Percentiles rank a stretch among this genome's conserved stretches.
Evolutionary conservation across 2,797 vertebrate genomes (phyloP).

Genomic region (Schizothorax lantsangensis): DNA sequence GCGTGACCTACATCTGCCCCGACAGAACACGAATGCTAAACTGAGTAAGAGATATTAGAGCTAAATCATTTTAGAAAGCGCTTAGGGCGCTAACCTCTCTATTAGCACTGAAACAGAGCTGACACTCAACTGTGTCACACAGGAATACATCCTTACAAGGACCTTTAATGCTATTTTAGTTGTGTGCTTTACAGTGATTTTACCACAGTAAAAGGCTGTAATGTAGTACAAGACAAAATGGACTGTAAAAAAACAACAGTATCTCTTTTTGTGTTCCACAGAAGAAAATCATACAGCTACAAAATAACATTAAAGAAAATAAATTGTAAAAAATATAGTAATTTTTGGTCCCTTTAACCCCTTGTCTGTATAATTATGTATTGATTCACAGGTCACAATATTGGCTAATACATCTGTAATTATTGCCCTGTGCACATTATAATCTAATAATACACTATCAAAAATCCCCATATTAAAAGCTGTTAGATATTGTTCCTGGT

Average conservation of each 20-base stretch:
- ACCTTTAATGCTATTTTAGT: background rate
- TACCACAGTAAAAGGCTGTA: background rate
- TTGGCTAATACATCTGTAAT: background rate
- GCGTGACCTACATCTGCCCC: conserved; percentile 45
- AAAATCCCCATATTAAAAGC: background rate
- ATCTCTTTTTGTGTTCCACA: background rate
- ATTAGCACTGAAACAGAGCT: conserved; percentile 18
- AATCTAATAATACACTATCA: background rate
- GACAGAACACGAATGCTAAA: conserved; percentile 33
- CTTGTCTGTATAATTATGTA: conserved; percentile 1
- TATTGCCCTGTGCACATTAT: background rate
- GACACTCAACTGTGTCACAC: background rate
- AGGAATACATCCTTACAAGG: background rate
- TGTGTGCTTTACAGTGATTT: background rate
- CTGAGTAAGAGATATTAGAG: conserved; percentile 30
- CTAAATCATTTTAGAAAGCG: conserved; percentile 39
- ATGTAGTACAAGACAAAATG: background rate
- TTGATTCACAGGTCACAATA: background rate
- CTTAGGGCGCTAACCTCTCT: conserved; percentile 28
- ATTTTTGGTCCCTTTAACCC: background rate
- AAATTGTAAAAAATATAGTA: background rate
- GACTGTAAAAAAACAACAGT: background rate
- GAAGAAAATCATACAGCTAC: background rate
- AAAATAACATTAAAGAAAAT: background rate
- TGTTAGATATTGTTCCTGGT: background rate